Conservation (phyloP, 2,113 vertebrate genomes). For the Nibea albiflora region DNA sequence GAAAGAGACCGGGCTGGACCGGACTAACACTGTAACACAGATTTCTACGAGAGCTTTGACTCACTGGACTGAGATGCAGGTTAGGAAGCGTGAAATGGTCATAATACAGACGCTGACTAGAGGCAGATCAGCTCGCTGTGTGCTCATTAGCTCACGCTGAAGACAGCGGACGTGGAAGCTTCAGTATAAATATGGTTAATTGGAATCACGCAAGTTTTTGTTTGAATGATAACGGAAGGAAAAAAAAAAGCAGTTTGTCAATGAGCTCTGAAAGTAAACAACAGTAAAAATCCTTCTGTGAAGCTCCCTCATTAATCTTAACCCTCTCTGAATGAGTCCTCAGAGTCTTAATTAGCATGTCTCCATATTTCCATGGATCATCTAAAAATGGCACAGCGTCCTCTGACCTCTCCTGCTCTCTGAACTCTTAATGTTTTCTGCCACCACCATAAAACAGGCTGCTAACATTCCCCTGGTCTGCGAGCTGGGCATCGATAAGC, state of each 20-base stretch:
- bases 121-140: conserved; percentile 3
- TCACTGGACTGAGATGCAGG: conserved; percentile 12
- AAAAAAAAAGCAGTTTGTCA: conserved; percentile 55
- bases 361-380: conserved; percentile 60
- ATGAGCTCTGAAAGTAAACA: conserved; percentile 69
- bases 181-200: conserved; percentile 49
- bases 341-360: conserved; percentile 71
- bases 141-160: conserved; percentile 46
- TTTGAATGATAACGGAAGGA: conserved; percentile 47
- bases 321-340: conserved; percentile 58
- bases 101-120: conserved; percentile 10
- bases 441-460: conserved; percentile 83
- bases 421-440: conserved; percentile 33
- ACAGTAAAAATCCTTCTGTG: conserved; percentile 56
- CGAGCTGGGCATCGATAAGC: conserved; percentile 94
- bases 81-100: conserved; percentile 28
- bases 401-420: conserved; percentile 56
- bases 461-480: conserved; percentile 96
- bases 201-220: conserved; percentile 42
- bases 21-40: conserved; percentile 15
- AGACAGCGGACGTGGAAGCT: conserved; percentile 17
- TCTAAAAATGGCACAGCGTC: conserved; percentile 54
- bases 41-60: conserved; percentile 10
- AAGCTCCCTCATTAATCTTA: conserved; percentile 74
- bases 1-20: neutral